phyloP scores from a whole-genome alignment of 1,140 invertebrate genomes.

The Hypothenemus hampei region DNA sequence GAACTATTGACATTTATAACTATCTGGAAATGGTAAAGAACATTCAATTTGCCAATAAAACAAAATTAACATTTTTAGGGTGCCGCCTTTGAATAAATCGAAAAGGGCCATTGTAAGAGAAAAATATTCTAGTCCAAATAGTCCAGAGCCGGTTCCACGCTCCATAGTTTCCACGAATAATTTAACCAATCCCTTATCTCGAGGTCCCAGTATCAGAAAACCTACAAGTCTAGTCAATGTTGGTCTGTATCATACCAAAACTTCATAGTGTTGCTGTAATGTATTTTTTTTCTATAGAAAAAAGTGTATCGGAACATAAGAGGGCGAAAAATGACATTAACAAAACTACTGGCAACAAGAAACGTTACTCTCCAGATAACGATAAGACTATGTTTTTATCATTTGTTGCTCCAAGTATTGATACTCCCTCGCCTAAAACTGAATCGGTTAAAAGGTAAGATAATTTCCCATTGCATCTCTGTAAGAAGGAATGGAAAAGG shows the following conservation, averaged over 20 bases:
- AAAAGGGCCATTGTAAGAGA: slow-evolving; percentile 29
- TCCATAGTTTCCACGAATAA: slow-evolving; percentile 8
- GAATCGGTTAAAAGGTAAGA: slow-evolving; percentile 31
- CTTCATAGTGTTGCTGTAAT: not conserved
- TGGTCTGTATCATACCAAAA: not conserved
- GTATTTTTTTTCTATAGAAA: slow-evolving; percentile 7
- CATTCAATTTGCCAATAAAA: too few species aligned
- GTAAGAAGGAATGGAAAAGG: slow-evolving; percentile 37
- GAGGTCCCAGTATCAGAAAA: slow-evolving; percentile 31
- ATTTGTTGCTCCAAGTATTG: slow-evolving; percentile 7
- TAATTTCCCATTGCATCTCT: not conserved
- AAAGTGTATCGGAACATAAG: not conserved
- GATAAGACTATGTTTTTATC: slow-evolving; percentile 1
- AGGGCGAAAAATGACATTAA: not conserved
- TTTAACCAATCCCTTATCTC: slow-evolving; percentile 6
- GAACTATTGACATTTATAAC: too few species aligned
- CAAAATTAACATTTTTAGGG: slow-evolving; percentile 12
- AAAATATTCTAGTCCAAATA: slow-evolving; percentile 27
- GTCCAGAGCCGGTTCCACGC: slow-evolving; percentile 11
- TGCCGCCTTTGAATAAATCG: slow-evolving; percentile 26
- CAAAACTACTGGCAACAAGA: slow-evolving; percentile 5
- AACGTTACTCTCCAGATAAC: slow-evolving; percentile 2
- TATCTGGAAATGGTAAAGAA: too few species aligned
- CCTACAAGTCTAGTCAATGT: slow-evolving; percentile 26
- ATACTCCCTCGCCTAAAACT: slow-evolving; percentile 10